Percentiles rank a stretch among this genome's conserved stretches.
phyloP scores from a whole-genome alignment of 30 jellyfish, hydroid and myxozoan species.

The Aurelia sp. region DNA sequence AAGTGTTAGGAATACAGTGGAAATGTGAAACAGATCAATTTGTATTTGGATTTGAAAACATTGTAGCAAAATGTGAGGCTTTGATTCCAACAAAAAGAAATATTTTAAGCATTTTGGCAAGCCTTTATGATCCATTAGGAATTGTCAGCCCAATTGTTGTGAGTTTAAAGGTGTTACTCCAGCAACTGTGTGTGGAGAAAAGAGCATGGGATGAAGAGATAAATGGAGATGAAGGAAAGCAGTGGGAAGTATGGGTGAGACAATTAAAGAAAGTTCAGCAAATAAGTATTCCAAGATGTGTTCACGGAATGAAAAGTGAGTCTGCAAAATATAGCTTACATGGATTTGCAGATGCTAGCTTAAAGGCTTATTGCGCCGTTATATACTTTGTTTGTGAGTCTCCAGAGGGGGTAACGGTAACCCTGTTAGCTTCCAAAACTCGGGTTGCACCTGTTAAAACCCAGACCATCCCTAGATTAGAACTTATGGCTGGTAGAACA shows the following conservation, averaged over 20 bases:
- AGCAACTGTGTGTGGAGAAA: background rate
- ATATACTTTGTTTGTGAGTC: background rate
- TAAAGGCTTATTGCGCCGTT: background rate
- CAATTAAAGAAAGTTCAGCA: background rate
- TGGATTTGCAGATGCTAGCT: too few species aligned
- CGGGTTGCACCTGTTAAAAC: conserved; percentile 17
- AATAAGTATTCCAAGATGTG: too few species aligned
- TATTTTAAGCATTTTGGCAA: conserved; percentile 51
- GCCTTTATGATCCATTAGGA: conserved; percentile 85
- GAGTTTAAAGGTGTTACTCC: conserved; percentile 41
- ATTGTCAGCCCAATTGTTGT: conserved; percentile 25
- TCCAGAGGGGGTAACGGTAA: conserved; percentile 7
- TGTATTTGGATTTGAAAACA: background rate
- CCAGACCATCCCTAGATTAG: background rate
- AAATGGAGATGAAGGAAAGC: conserved; percentile 6
- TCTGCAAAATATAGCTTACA: too few species aligned
- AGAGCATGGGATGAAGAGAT: conserved; percentile 60
- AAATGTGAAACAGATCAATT: background rate
- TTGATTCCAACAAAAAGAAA: background rate
- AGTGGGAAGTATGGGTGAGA: background rate
- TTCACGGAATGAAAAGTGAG: too few species aligned
- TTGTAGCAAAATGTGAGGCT: conserved; percentile 29
- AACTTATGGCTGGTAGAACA: background rate
- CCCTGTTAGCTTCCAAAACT: background rate
- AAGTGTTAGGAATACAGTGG: conserved; percentile 27